phyloP scores from a whole-genome alignment of 2,888 invertebrate genomes.

The Drosophila colorata region DNA sequence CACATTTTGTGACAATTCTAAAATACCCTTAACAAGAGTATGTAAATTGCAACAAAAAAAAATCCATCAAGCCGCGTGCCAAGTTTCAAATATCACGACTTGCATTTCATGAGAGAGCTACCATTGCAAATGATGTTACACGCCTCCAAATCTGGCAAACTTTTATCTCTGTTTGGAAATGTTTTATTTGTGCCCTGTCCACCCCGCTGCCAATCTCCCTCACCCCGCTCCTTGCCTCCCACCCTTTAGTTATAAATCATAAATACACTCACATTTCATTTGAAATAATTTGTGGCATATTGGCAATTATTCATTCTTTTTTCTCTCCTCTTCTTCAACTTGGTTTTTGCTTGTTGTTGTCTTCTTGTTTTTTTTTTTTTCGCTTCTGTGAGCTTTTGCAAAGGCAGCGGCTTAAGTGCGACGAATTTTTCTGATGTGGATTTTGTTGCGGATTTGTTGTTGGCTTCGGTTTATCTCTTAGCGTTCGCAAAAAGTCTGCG shows the following conservation, averaged over 20 bases:
- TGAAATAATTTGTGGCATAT: conserved; percentile 82
- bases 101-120: conserved; percentile 61
- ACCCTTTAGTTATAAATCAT: conserved; percentile 66
- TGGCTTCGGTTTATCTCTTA: conserved; percentile 75
- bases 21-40: neutral
- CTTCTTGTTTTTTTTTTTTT: conserved; percentile 10
- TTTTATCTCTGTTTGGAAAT: conserved; percentile 67
- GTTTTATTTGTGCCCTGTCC: conserved; percentile 43
- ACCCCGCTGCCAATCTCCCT: too few species aligned
- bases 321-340: conserved; percentile 6
- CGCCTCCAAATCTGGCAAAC: conserved; percentile 73
- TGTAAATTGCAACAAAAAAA: conserved; percentile 30
- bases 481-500: conserved; percentile 43
- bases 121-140: conserved; percentile 59
- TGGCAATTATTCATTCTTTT: conserved; percentile 80
- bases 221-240: neutral
- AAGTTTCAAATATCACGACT: conserved; percentile 72
- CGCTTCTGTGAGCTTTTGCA: conserved; percentile 31
- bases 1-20: neutral
- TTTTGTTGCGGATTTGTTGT: conserved; percentile 72
- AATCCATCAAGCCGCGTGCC: conserved; percentile 71
- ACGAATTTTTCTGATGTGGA: conserved; percentile 76
- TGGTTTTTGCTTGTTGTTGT: conserved; percentile 12
- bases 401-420: conserved; percentile 70
- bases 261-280: conserved; percentile 82